A percentile compares a stretch with the other conserved stretches of the same genome.
Evolutionary conservation across 1,140 invertebrate species (phyloP).

Genomic region (Bombus sylvicola): DNA sequence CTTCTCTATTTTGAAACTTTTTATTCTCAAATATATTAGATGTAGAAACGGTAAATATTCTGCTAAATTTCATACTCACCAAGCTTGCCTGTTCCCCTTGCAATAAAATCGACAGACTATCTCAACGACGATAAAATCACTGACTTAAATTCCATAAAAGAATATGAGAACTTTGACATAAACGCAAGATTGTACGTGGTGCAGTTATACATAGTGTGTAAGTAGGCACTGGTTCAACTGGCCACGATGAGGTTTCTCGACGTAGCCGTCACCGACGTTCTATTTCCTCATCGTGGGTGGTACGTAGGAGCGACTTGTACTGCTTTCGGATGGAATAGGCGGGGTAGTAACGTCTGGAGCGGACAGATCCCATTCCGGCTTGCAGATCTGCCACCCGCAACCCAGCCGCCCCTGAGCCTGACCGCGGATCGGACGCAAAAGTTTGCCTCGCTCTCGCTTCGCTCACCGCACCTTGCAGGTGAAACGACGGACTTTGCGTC

Average conservation of each 20-base stretch:
- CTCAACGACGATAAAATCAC: too few species aligned
- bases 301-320: slow-evolving; percentile 62
- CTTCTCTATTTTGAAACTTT: neutral
- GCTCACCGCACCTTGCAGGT: slow-evolving; percentile 75
- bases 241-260: slow-evolving; percentile 57
- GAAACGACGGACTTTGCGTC: slow-evolving; percentile 69
- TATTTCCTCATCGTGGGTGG: slow-evolving; percentile 66
- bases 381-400: slow-evolving; percentile 79
- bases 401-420: slow-evolving; percentile 68
- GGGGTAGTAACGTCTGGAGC: slow-evolving; percentile 78
- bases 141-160: too few species aligned
- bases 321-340: slow-evolving; percentile 70
- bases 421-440: slow-evolving; percentile 71
- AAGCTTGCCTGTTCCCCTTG: too few species aligned
- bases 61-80: neutral
- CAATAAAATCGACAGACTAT: too few species aligned
- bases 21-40: neutral
- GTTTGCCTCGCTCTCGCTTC: slow-evolving; percentile 64
- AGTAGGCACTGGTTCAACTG: slow-evolving; percentile 44
- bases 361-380: slow-evolving; percentile 83
- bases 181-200: slow-evolving; percentile 15
- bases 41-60: neutral
- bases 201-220: slow-evolving; percentile 22
- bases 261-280: slow-evolving; percentile 49
- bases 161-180: neutral